phyloP scores from a whole-genome alignment of 1,140 invertebrate species.

The Prorops nasuta region DNA sequence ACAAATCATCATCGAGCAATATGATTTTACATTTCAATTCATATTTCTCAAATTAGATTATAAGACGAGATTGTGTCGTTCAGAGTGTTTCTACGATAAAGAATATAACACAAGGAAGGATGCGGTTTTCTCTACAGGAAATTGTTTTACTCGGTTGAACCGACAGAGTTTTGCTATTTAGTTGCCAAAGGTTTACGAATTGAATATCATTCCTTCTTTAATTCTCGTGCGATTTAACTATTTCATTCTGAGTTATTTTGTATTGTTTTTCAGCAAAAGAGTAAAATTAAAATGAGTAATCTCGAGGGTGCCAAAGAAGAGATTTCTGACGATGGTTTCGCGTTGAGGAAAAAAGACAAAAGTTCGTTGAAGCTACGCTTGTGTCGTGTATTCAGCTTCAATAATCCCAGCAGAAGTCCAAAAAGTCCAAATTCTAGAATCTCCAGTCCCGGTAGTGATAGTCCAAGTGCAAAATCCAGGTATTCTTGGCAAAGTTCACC shows the following conservation, averaged over 20 bases:
- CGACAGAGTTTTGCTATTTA: too few species aligned
- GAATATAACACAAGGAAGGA: slow-evolving; percentile 19
- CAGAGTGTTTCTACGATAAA: too few species aligned
- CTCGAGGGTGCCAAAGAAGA: slow-evolving; percentile 7
- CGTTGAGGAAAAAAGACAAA: slow-evolving; percentile 11
- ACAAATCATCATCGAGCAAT: too few species aligned
- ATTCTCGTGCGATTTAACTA: not conserved
- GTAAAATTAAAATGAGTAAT: slow-evolving; percentile 13
- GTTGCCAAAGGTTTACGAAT: too few species aligned
- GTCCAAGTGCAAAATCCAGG: slow-evolving; percentile 11
- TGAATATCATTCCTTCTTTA: not conserved
- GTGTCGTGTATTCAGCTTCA: slow-evolving; percentile 25
- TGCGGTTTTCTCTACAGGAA: slow-evolving; percentile 28
- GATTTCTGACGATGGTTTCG: not conserved
- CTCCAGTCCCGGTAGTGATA: slow-evolving; percentile 17
- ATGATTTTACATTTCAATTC: too few species aligned
- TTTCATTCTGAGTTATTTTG: too few species aligned
- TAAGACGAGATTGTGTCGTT: too few species aligned
- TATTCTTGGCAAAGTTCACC: slow-evolving; percentile 22
- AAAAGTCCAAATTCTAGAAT: slow-evolving; percentile 23
- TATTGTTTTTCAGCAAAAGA: not conserved
- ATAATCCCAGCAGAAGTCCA: slow-evolving; percentile 13
- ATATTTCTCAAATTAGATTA: too few species aligned
- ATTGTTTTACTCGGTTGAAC: slow-evolving; percentile 3
- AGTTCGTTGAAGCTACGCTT: slow-evolving; percentile 25